phyloP scores from a whole-genome alignment of 2,888 invertebrate species.

The Tenthredo distinguenda region DNA sequence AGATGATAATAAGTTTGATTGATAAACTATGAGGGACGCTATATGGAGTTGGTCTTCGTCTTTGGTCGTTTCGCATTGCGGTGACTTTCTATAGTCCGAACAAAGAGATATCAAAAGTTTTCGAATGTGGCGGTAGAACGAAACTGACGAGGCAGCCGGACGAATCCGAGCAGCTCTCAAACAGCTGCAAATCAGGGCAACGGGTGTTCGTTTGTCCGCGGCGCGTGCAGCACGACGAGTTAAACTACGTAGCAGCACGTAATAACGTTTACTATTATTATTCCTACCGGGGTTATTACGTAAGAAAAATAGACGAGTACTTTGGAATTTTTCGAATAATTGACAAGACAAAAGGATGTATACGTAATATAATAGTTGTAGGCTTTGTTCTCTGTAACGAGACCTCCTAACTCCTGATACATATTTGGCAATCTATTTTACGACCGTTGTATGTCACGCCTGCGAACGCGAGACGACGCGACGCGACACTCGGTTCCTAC shows the following conservation, averaged over 20 bases:
- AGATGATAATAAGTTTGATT: neutral
- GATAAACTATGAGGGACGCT: neutral
- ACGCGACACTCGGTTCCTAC: neutral
- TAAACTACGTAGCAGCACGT: constrained; percentile 31
- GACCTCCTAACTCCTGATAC: neutral
- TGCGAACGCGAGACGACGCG: neutral
- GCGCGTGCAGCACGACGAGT: constrained; percentile 15
- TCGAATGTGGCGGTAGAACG: neutral
- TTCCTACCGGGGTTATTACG: neutral
- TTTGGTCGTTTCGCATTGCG: neutral
- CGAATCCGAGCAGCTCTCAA: constrained; percentile 23
- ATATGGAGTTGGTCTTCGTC: neutral
- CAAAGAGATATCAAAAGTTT: neutral
- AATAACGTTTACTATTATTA: constrained; percentile 20
- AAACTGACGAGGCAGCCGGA: neutral
- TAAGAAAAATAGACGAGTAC: neutral
- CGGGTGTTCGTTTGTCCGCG: neutral
- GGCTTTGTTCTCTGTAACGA: neutral
- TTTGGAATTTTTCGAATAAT: constrained; percentile 9
- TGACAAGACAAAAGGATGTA: neutral
- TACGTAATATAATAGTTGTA: neutral
- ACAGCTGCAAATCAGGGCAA: constrained; percentile 44
- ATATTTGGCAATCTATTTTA: neutral
- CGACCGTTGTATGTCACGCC: neutral
- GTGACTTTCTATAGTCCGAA: neutral